phyloP scores from a whole-genome alignment of 2,888 invertebrate genomes.

The Lutraria lutraria region DNA sequence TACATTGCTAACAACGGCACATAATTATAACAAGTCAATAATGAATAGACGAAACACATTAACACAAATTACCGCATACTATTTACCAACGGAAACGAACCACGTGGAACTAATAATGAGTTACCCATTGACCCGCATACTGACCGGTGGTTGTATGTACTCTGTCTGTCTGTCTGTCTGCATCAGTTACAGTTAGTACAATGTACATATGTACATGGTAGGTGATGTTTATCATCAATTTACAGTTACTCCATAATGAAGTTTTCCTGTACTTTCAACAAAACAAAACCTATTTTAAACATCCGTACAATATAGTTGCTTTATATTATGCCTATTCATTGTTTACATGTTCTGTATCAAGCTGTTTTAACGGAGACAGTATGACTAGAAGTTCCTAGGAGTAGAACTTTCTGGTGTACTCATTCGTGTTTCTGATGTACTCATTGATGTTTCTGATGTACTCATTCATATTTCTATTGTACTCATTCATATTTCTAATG shows the following conservation, averaged over 20 bases:
- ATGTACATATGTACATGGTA: neutral
- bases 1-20: neutral
- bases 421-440: too few species aligned
- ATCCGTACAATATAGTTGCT: too few species aligned
- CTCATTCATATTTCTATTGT: too few species aligned
- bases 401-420: too few species aligned
- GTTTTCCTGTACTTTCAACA: too few species aligned
- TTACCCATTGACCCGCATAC: neutral
- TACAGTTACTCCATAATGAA: neutral
- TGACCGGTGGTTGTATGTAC: neutral
- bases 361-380: too few species aligned
- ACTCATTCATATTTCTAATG: too few species aligned
- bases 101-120: neutral
- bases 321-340: too few species aligned
- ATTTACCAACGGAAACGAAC: neutral
- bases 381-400: too few species aligned
- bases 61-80: neutral
- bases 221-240: neutral
- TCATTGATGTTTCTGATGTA: too few species aligned
- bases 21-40: neutral
- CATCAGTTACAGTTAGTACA: neutral
- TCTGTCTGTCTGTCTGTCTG: neutral
- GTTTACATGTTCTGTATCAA: too few species aligned
- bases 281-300: too few species aligned
- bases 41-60: neutral